A percentile compares a stretch with the other conserved stretches of the same genome.
phyloP scores from a whole-genome alignment of 2,113 vertebrate genomes.

The Sminthopsis crassicaudata region DNA sequence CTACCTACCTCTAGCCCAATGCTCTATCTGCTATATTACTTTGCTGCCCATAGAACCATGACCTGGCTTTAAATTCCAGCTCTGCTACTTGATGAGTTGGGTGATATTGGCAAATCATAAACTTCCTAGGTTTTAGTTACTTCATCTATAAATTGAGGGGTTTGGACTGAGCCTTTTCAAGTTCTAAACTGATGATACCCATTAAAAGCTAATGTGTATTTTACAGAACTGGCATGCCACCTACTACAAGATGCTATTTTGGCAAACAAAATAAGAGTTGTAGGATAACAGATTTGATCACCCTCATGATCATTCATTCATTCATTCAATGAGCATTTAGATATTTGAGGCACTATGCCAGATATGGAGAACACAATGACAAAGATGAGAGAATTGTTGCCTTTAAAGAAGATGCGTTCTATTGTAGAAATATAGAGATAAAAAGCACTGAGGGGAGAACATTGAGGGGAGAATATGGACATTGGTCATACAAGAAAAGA shows the following conservation, averaged over 20 bases:
- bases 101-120: not conserved
- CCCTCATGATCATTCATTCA: not conserved
- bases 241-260: not conserved
- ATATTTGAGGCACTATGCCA: not conserved
- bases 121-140: not conserved
- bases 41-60: not conserved
- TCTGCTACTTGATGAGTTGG: not conserved
- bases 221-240: not conserved
- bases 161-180: not conserved
- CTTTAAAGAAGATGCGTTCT: not conserved
- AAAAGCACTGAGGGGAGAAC: not conserved
- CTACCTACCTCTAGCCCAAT: not conserved
- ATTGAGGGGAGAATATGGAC: not conserved
- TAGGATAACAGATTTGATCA: not conserved
- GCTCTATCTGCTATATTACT: not conserved
- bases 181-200: not conserved
- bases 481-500: not conserved
- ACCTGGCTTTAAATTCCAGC: not conserved
- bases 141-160: not conserved
- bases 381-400: not conserved
- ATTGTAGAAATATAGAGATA: not conserved
- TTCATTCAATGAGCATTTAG: slow-evolving; percentile 1
- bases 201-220: not conserved
- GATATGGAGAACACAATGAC: too few species aligned
- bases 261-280: slow-evolving; percentile 8